Evolutionary conservation across 2,797 vertebrate genomes (phyloP), one percentile per base, ranked within the genome.

Genomic region (Enteromius paludinosus): DNA sequence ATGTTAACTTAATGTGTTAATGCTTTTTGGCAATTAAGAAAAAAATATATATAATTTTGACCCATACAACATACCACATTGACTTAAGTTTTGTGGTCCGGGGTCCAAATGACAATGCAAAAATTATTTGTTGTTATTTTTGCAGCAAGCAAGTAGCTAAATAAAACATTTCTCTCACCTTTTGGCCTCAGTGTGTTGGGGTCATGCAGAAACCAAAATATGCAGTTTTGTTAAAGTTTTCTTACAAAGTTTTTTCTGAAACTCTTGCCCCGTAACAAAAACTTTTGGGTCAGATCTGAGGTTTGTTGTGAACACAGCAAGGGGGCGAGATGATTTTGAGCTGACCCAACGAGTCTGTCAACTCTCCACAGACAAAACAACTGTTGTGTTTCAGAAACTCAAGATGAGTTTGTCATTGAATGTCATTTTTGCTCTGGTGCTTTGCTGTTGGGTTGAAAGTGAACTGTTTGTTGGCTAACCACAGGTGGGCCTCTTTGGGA

Each of bases 311-410:
- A 68, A 43, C 33, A 69, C 35, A 61, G 78, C 66, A 71, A 54
- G 52, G 25, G 2, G 52, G 17, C 65, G 43, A 79, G 23, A 56
- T 0, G 18, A 71, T 70, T 33, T 45, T 30, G 35, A 75, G 56
- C 7, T 0, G 47, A 18, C 33, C 38, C n/a, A 23, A 68, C 17
- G n/a, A 43, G 3, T 0, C 25, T 61, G 54, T 45, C 41, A 80
- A 47, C 61, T 72, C 68, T 72, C 52, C 41, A 70, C n/a, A 80
- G 38, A 80, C 54, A 47, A 71, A 80, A 80, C 25, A 59, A 62
- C 54, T 61, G 25, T n/a, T 47, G 35, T 79, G 65, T 61, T 30
- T 71, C 78, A 61, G 18, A 61, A 62, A 47, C 68, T 62, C 35
- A 61, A 72, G 54, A 79, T 54, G 47, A 23, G 9, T 45, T 59